These are phyloP conservation scores for Sebastes hubbsi DNA, from an alignment of 2,797 vertebrate genomes.

Conservation along the genomic window DNA sequence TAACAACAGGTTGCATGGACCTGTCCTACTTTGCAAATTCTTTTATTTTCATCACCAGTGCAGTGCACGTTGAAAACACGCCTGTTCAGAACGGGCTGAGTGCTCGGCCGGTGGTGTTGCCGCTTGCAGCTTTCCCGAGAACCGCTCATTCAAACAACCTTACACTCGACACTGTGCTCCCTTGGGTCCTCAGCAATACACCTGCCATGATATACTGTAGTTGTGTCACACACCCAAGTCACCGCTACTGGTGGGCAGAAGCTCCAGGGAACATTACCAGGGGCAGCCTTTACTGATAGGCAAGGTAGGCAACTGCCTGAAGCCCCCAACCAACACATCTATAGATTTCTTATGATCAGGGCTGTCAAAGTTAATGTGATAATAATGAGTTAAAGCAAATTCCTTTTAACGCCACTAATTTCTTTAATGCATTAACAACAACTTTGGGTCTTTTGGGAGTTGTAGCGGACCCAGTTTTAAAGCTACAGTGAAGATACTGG, in stretches of 20 bases:
- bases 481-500: no score
- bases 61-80: background rate
- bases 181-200: background rate
- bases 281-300: no score
- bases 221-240: background rate
- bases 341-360: no score
- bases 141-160: background rate
- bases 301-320: no score
- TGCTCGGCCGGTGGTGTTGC: background rate
- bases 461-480: no score
- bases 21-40: background rate
- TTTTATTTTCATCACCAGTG: background rate
- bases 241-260: background rate
- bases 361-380: no score
- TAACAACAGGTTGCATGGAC: conserved; percentile 22
- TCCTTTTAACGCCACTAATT: no score
- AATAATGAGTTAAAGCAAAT: no score
- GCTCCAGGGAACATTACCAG: no score
- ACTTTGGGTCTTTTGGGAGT: no score
- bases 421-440: no score
- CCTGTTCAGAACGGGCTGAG: background rate
- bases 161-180: background rate
- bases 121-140: background rate
- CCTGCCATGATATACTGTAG: background rate
- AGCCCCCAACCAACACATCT: no score